Conservation (phyloP, 2,797 vertebrate genomes). For the Cuniculus paca region DNA sequence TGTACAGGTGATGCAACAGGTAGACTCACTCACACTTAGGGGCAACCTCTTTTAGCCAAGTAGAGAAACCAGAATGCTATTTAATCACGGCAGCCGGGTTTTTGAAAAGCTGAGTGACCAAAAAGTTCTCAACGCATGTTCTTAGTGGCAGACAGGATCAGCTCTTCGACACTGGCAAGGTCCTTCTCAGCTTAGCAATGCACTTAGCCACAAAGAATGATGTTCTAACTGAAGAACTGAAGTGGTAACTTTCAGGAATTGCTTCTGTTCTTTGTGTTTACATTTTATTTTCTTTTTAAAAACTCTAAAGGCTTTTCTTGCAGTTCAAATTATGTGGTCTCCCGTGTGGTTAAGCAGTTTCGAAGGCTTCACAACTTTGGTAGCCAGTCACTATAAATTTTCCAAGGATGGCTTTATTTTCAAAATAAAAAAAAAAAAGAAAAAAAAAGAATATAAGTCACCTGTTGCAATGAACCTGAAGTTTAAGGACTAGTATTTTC, state of each 20-base stretch:
- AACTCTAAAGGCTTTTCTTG: background rate
- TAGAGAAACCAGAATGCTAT: background rate
- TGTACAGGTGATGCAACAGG: background rate
- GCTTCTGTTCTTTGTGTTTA: background rate
- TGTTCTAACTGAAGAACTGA: background rate
- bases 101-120: background rate
- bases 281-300: background rate
- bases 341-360: background rate
- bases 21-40: background rate
- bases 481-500: background rate
- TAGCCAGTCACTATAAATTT: background rate
- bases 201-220: background rate
- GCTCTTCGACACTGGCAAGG: background rate
- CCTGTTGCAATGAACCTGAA: background rate
- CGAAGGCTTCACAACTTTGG: background rate
- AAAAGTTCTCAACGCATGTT: background rate
- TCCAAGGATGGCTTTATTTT: background rate
- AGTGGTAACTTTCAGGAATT: background rate
- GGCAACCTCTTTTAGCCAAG: background rate
- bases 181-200: background rate
- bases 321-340: background rate
- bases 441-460: background rate
- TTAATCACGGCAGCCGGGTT: background rate
- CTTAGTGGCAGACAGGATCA: background rate
- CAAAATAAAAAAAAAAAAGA: too few relatives aligned